Evolutionary conservation across 64 coral and sea anemone genomes (phyloP).

Genomic region (Dendronephthya gigantea): DNA sequence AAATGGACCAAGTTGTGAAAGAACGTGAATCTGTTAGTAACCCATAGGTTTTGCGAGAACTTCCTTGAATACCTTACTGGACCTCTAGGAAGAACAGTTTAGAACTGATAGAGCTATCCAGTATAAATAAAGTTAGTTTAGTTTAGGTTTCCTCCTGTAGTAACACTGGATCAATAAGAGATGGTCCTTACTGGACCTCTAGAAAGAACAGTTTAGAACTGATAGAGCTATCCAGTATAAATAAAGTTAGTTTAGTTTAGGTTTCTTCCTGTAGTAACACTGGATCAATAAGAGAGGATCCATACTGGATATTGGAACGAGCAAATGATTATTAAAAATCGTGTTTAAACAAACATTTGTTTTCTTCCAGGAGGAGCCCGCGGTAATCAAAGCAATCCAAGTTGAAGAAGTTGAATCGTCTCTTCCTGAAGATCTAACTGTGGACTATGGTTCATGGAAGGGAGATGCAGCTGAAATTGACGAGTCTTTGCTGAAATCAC

Average conservation of each 20-base stretch:
- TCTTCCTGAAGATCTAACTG: neutral
- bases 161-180: no score
- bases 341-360: neutral
- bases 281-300: no score
- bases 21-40: neutral
- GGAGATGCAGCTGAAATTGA: neutral
- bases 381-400: neutral
- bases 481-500: neutral
- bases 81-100: neutral
- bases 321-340: no score
- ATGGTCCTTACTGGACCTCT: no score
- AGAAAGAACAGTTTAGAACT: no score
- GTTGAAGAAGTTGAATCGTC: neutral
- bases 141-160: no score
- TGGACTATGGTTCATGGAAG: conserved; percentile 1
- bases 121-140: neutral
- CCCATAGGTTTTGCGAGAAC: no score
- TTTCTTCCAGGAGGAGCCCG: neutral
- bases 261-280: no score
- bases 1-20: conserved; percentile 5
- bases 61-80: neutral
- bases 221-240: no score
- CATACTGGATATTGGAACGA: no score
- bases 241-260: no score
- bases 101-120: neutral